Conservation (phyloP, 2,113 vertebrate species). For the Dasyurus viverrinus region DNA sequence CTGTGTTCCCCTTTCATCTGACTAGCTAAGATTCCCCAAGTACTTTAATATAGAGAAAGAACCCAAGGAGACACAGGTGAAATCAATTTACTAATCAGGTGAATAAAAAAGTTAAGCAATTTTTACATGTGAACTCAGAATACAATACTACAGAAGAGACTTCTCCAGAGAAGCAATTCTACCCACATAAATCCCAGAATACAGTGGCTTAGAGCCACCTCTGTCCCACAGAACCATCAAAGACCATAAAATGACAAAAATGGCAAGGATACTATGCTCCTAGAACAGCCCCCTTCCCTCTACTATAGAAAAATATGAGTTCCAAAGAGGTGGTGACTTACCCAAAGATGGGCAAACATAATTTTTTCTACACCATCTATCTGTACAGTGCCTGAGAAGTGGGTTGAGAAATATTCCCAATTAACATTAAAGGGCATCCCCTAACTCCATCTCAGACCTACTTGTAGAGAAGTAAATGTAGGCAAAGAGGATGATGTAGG, state of each 20-base stretch:
- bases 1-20: background rate
- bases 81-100: background rate
- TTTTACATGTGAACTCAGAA: background rate
- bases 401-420: background rate
- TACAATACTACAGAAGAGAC: background rate
- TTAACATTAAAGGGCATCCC: background rate
- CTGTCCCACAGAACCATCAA: background rate
- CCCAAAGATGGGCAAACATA: background rate
- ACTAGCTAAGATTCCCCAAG: background rate
- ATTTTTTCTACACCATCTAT: background rate
- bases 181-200: background rate
- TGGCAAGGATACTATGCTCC: background rate
- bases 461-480: conserved; percentile 99
- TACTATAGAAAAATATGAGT: background rate
- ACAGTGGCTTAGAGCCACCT: background rate
- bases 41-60: background rate
- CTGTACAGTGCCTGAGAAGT: background rate
- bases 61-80: background rate
- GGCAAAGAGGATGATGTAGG: conserved; percentile 98
- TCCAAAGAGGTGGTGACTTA: background rate
- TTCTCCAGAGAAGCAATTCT: background rate
- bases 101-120: background rate
- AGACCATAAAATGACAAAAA: background rate
- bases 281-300: background rate
- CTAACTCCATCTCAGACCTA: conserved; percentile 78